Evolutionary conservation across 2,113 vertebrate species (phyloP).

Genomic region (Etheostoma spectabile): DNA sequence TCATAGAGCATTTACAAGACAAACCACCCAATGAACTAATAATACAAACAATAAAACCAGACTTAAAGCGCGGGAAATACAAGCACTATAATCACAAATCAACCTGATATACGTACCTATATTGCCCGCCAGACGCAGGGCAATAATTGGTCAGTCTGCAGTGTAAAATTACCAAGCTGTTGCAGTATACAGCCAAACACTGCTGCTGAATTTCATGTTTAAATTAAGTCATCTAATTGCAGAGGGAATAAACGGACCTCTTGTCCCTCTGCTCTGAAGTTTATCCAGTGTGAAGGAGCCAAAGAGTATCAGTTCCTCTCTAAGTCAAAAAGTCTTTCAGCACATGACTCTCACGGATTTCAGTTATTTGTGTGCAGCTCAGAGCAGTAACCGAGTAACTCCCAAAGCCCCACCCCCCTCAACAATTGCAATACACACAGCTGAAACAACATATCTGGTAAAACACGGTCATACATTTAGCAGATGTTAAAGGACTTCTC

Average conservation of each 20-base stretch:
- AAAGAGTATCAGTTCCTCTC: constrained; percentile 35
- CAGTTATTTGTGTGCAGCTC: constrained; percentile 35
- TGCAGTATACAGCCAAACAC: constrained; percentile 11
- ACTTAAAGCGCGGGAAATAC: neutral
- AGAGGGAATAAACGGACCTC: constrained; percentile 24
- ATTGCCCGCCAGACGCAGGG: constrained; percentile 30
- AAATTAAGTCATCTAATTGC: constrained; percentile 49
- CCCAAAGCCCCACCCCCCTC: constrained; percentile 13
- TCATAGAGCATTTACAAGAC: neutral
- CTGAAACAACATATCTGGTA: constrained; percentile 4
- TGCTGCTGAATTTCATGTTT: constrained; percentile 39
- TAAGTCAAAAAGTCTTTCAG: constrained; percentile 28
- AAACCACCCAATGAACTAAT: neutral
- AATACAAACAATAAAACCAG: constrained; percentile 13
- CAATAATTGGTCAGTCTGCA: constrained; percentile 37
- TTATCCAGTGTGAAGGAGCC: constrained; percentile 17
- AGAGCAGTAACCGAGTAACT: constrained; percentile 11
- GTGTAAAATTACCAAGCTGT: constrained; percentile 31
- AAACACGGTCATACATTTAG: constrained; percentile 41
- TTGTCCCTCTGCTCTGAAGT: constrained; percentile 28
- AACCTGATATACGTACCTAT: neutral
- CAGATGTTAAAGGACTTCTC: constrained; percentile 25
- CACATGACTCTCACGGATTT: constrained; percentile 25
- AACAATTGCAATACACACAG: neutral
- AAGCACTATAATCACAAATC: constrained; percentile 1